Base-by-base conservation (phyloP, 2,888 invertebrate genomes). In the Oligia latruncula region DNA sequence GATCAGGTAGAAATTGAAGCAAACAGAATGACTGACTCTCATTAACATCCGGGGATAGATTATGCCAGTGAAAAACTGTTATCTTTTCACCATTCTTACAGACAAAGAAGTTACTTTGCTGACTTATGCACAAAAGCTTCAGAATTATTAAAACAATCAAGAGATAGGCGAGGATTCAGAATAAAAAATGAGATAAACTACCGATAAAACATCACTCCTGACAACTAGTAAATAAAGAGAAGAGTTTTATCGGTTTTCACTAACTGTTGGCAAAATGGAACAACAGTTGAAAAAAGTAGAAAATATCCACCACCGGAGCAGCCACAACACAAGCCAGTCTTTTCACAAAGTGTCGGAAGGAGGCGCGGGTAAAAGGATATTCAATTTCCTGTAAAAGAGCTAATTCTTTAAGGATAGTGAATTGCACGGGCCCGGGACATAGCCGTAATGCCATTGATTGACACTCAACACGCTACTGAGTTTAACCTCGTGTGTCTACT, bases 381-480 rank as follows among this genome's bases (percentile, higher is more conserved):
- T n/a, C n/a, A n/a, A n/a, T n/a, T n/a, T 70, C 58, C 43, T 80
- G 85, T 84, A 75, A 71, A 85, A 81, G 35, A 64, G 64, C 64
- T 84, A 75, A 84, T 85, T 85, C 87, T 84, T 80, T 77, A 74
- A 77, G 85, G 72, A 77, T 85, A 73, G 72, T 84, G 68, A 80
- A 85, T 79, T 67, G 77, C 64, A 87, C 62, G 81, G 66, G 77
- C 60, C 70, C 67, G 72, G 65, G 65, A 52, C 15, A 64, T 11
- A 13, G 23, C 17, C 67, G 35, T 83, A 52, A 65, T 46, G 40
- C 46, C 64, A 58, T 73, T 80, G 85, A 84, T 84, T 84, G 87
- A 77, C 66, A 70, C 68, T 74, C 80, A 74, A 84, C 87, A 78
- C 64, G 46, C 29, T 52, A 64, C 46, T 52, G 8, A 55, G 71